A percentile compares a stretch with the other conserved stretches of the same genome.
phyloP scores from a whole-genome alignment of 2,113 vertebrate species.

The Amphiprion percula region DNA sequence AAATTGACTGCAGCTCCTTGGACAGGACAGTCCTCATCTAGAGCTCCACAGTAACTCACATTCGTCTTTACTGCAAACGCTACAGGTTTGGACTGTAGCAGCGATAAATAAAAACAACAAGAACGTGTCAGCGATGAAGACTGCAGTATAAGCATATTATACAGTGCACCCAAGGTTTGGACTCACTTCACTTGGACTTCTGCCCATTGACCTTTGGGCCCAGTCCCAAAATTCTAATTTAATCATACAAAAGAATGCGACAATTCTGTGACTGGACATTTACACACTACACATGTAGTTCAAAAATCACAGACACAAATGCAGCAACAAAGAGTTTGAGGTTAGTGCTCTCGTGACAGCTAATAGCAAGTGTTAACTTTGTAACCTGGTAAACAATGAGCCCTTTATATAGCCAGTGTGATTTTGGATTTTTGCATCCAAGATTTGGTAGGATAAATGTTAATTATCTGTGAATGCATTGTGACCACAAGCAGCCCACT shows the following conservation, averaged over 20 bases:
- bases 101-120: conserved; percentile 1
- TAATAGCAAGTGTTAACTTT: too few relatives aligned
- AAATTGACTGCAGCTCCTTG: conserved; percentile 97
- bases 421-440: too few relatives aligned
- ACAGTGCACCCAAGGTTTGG: background rate
- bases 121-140: background rate
- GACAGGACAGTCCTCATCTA: conserved; percentile 96
- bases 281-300: too few relatives aligned
- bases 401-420: too few relatives aligned
- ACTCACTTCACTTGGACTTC: background rate
- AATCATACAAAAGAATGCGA: background rate
- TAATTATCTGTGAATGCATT: background rate
- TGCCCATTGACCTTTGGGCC: background rate
- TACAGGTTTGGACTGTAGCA: conserved; percentile 92
- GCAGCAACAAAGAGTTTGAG: too few relatives aligned
- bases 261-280: too few relatives aligned
- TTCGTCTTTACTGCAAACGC: conserved; percentile 96
- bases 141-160: background rate
- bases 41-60: conserved; percentile 95
- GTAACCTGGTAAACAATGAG: too few relatives aligned
- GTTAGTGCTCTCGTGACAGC: too few relatives aligned
- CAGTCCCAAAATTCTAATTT: background rate
- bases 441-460: too few relatives aligned
- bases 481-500: too few relatives aligned
- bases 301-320: too few relatives aligned